Evolutionary conservation across 2,888 invertebrate genomes (phyloP).

Genomic region (Ectobius pallidus): DNA sequence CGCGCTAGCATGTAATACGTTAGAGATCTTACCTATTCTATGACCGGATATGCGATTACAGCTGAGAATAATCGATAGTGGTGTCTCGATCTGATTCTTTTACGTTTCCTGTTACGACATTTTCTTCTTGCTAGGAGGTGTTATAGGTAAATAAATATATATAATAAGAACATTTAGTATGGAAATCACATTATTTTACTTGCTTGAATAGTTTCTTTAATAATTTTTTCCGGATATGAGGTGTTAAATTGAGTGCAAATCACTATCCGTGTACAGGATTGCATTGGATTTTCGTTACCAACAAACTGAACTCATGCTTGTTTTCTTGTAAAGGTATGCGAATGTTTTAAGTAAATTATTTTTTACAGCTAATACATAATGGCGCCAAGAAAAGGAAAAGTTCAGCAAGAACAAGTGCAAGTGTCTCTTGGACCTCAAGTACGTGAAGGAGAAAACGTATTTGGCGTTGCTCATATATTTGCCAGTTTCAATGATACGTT

Average conservation of each 20-base stretch:
- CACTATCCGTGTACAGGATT: no score
- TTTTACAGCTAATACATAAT: constrained; percentile 60
- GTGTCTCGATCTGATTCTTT: no score
- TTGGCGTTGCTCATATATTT: constrained; percentile 99
- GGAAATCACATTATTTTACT: no score
- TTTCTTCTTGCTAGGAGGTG: neutral
- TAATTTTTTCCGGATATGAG: no score
- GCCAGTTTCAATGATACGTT: constrained; percentile 99
- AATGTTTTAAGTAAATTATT: neutral
- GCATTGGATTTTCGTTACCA: neutral
- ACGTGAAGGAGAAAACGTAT: constrained; percentile 95
- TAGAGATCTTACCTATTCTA: neutral
- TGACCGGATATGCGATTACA: neutral
- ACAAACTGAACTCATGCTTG: neutral
- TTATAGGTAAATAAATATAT: neutral
- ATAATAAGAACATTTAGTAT: no score
- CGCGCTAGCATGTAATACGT: no score
- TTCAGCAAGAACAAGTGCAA: constrained; percentile 95
- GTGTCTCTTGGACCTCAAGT: constrained; percentile 95
- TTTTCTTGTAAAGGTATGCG: neutral
- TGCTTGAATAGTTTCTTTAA: no score
- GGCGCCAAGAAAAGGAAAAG: constrained; percentile 98
- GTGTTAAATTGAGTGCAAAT: no score
- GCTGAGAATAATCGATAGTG: constrained; percentile 1
- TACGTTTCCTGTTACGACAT: neutral